Evolutionary conservation across 37 sponge, comb jelly and placozoan genomes (phyloP).

Genomic region (Beroe forskalii): DNA sequence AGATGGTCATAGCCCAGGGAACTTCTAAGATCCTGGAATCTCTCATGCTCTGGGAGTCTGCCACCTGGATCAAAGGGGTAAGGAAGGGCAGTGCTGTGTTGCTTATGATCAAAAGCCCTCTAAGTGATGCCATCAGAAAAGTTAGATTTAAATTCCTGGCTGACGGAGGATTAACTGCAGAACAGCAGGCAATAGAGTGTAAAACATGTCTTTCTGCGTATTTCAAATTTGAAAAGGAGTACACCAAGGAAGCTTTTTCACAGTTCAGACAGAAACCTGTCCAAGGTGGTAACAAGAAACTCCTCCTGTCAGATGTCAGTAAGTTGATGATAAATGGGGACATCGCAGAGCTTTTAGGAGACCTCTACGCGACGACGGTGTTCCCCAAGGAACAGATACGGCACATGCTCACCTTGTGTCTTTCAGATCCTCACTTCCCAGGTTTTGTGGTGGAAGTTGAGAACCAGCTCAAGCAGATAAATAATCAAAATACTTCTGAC

Average conservation of each 20-base stretch:
- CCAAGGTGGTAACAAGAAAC: not conserved
- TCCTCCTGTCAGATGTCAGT: conserved; percentile 5
- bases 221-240: conserved; percentile 58
- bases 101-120: conserved; percentile 72
- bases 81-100: conserved; percentile 83
- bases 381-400: conserved; percentile 81
- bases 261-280: conserved; percentile 21
- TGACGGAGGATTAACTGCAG: not conserved
- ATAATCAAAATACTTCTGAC: too few relatives aligned
- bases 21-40: conserved; percentile 77
- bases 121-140: conserved; percentile 21
- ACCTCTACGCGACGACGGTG: conserved; percentile 74
- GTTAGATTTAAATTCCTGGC: conserved; percentile 50
- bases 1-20: conserved; percentile 24
- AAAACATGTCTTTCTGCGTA: not conserved
- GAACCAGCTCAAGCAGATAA: conserved; percentile 75
- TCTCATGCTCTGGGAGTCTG: conserved; percentile 78
- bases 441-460: conserved; percentile 90
- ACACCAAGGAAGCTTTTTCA: conserved; percentile 60
- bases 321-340: conserved; percentile 32
- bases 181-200: conserved; percentile 34
- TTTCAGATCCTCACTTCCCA: conserved; percentile 88
- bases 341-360: conserved; percentile 66
- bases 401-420: conserved; percentile 85
- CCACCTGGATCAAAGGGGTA: conserved; percentile 77